These are phyloP conservation scores for Hemaris fuciformis DNA, from an alignment of 2,888 invertebrate species.

Conservation along the genomic window DNA sequence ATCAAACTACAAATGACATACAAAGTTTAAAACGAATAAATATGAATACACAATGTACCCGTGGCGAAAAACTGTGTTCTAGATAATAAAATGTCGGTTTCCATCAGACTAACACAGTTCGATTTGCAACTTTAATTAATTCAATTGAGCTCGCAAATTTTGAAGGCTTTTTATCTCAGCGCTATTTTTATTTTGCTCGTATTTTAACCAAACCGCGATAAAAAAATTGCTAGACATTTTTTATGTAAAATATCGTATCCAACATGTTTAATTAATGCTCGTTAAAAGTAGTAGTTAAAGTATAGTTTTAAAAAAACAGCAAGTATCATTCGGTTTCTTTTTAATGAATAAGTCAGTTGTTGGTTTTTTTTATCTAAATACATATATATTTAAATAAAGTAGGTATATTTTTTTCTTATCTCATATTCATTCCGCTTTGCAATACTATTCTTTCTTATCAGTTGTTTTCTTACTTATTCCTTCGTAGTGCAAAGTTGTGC, in stretches of 20 bases:
- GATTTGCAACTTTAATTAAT: conserved; percentile 4
- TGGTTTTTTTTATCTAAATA: not conserved
- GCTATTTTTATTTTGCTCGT: not conserved
- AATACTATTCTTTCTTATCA: too few relatives aligned
- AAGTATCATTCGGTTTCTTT: too few relatives aligned
- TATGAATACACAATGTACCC: not conserved
- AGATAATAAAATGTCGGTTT: not conserved
- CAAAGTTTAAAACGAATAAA: not conserved
- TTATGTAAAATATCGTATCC: not conserved
- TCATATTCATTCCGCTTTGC: too few relatives aligned
- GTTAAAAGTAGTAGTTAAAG: not conserved
- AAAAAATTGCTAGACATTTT: not conserved
- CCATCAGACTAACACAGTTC: not conserved
- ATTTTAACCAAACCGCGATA: not conserved
- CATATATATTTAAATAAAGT: not conserved
- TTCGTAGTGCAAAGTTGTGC: too few relatives aligned
- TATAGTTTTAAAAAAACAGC: not conserved
- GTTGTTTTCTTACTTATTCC: too few relatives aligned
- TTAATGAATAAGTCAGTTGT: not conserved
- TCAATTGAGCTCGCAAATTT: not conserved
- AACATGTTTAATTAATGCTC: not conserved
- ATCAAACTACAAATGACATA: not conserved
- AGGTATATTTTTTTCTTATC: too few relatives aligned
- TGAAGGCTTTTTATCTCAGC: not conserved
- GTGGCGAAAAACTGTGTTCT: not conserved